A percentile compares a stretch with the other conserved stretches of the same genome.
These are phyloP conservation scores for Haliclystus octoradiatus DNA, from an alignment of 30 jellyfish, hydroid and myxozoan species.

Conservation along the genomic window DNA sequence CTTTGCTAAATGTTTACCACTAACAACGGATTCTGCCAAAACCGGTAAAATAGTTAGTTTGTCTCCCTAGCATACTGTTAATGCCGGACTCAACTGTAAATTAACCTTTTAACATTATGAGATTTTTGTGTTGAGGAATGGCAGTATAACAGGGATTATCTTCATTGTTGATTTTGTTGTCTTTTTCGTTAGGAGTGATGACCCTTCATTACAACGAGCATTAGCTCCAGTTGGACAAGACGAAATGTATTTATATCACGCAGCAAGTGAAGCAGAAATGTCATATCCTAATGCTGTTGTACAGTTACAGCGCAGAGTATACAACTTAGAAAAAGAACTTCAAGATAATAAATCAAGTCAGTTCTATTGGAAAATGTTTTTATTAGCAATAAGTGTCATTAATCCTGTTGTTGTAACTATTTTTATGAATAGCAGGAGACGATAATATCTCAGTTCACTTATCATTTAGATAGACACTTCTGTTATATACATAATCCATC, in stretches of 20 bases:
- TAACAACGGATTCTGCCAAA: no score
- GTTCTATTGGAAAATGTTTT: constrained; percentile 28
- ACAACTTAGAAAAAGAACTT: constrained; percentile 46
- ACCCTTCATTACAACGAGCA: neutral
- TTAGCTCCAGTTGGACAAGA: neutral
- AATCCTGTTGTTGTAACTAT: constrained; percentile 31
- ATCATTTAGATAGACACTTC: no score
- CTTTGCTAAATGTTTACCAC: no score
- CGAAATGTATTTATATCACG: neutral
- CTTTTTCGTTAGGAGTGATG: neutral
- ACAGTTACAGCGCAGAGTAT: constrained; percentile 39
- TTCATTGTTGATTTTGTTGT: neutral
- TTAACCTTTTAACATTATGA: no score
- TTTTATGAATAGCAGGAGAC: constrained; percentile 12
- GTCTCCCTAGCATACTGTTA: no score
- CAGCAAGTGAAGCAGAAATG: neutral
- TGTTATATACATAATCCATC: no score
- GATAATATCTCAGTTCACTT: neutral
- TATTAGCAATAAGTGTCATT: constrained; percentile 35
- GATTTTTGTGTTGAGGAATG: no score
- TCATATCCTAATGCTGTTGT: neutral
- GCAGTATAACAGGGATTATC: no score
- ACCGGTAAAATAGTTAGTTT: no score
- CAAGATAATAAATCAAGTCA: constrained; percentile 23
- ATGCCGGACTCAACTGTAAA: no score